Evolutionary conservation across 2,113 vertebrate species (phyloP).

Genomic region (Zootoca vivipara): DNA sequence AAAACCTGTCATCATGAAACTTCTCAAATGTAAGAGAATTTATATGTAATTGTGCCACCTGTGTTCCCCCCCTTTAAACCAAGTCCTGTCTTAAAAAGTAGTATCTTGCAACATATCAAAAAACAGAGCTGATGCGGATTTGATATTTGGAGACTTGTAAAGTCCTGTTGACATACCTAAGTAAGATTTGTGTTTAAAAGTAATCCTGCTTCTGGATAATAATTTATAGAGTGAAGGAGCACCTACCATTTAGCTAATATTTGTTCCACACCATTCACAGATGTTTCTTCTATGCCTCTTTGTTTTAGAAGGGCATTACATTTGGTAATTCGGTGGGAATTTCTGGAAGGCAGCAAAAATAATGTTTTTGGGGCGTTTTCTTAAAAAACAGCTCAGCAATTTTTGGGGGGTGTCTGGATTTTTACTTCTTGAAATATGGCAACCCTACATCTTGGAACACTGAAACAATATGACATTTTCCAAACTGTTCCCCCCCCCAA

Average conservation of each 20-base stretch:
- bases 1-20: constrained; percentile 35
- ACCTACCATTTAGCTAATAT: not conserved
- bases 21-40: not conserved
- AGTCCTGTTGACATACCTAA: not conserved
- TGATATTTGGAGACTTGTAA: not conserved
- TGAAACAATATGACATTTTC: no score
- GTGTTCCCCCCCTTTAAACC: not conserved
- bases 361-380: no score
- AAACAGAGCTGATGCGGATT: not conserved
- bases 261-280: constrained; percentile 21
- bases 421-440: no score
- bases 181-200: constrained; percentile 22
- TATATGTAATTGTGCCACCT: constrained; percentile 13
- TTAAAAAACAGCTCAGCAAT: no score
- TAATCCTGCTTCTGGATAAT: constrained; percentile 12
- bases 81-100: constrained; percentile 14
- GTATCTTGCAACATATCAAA: constrained; percentile 25
- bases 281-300: not conserved
- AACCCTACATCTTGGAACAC: no score
- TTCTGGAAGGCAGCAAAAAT: no score
- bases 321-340: not conserved
- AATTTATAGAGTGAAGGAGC: constrained; percentile 20
- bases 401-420: no score
- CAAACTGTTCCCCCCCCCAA: no score
- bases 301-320: not conserved